Evolutionary conservation across 2,888 invertebrate genomes (phyloP).

Genomic region (Harpalus rubripes): DNA sequence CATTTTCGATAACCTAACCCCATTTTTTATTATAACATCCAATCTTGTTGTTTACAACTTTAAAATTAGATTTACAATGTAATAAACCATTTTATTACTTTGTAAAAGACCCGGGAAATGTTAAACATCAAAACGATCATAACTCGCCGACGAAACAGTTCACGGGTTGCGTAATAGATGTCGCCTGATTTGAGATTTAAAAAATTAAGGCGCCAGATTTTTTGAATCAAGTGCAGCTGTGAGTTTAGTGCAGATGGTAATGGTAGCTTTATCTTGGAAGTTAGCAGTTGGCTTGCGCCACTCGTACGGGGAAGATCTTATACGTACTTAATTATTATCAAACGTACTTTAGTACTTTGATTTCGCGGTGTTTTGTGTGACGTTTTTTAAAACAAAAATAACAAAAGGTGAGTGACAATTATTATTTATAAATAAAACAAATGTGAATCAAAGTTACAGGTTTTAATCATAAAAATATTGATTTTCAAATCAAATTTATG

Average conservation of each 20-base stretch:
- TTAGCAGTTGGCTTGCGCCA: slow-evolving; percentile 63
- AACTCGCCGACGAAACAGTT: slow-evolving; percentile 24
- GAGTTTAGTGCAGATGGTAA: slow-evolving; percentile 60
- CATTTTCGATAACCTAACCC: background rate
- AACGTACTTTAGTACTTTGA: background rate
- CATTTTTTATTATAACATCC: slow-evolving; percentile 5
- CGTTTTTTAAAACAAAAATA: background rate
- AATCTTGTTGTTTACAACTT: slow-evolving; percentile 1
- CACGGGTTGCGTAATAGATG: slow-evolving; percentile 48
- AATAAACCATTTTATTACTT: slow-evolving; percentile 41
- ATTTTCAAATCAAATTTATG: too few relatives aligned
- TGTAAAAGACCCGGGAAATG: background rate
- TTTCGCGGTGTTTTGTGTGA: background rate
- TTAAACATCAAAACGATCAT: background rate
- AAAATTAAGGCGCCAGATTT: slow-evolving; percentile 62
- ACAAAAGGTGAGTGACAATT: slow-evolving; percentile 43
- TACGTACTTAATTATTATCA: slow-evolving; percentile 21
- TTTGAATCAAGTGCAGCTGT: slow-evolving; percentile 60
- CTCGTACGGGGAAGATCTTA: slow-evolving; percentile 54
- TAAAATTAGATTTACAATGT: slow-evolving; percentile 26
- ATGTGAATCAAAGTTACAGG: too few relatives aligned
- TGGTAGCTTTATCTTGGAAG: slow-evolving; percentile 62
- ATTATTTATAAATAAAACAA: too few relatives aligned
- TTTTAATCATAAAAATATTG: too few relatives aligned
- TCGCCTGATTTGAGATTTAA: slow-evolving; percentile 37